Base-by-base conservation (phyloP, 2,113 vertebrate species). In the Collichthys lucidus region DNA sequence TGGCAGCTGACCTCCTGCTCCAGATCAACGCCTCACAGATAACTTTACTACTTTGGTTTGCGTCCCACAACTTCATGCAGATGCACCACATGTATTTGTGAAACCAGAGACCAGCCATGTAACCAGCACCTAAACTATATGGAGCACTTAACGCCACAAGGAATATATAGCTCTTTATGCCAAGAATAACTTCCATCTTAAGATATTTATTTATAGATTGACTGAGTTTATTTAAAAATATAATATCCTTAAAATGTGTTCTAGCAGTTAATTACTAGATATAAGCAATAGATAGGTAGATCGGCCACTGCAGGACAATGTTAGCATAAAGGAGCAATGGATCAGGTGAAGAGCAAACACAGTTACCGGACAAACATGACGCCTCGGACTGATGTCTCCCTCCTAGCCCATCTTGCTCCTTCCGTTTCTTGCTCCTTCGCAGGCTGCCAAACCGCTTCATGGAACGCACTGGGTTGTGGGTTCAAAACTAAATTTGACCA, bases 371-470 rank as follows among this genome's bases (percentile, higher is more conserved):
- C 46, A 92, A 87, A 86, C 87, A 89, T 3, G 92, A 95, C 10
- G 96, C 95, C 87, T 97, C 96, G 0, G 97, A 97, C 89, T 95
- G 96, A 76, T 94, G 92, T 79, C 96, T 94, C 89, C 93, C 95
- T 6, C 93, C 90, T 86, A 93, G 90, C 74, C 89, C 90, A 84
- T 94, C 93, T 71, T 92, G 92, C 75, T 95, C 94, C 91, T 94
- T 94, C 57, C 88, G 95, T 86, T 97, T 99, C 95, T 96, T 98
- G 94, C 86, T 97, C 77, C 96, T 95, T 90, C 97, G 95, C 77
- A 98, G 94, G 79, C 97, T 99, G 85, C 97, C 96, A 88, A 99
- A 98, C 63, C 97, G 96, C 96, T 98, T 99, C 98, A 99, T 98
- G 93, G 92, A 95, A 88, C 86, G 74, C 92, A 76, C 85, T 65